Conservation (phyloP, 2,797 vertebrate genomes). For the Platyrinchus mystaceus region DNA sequence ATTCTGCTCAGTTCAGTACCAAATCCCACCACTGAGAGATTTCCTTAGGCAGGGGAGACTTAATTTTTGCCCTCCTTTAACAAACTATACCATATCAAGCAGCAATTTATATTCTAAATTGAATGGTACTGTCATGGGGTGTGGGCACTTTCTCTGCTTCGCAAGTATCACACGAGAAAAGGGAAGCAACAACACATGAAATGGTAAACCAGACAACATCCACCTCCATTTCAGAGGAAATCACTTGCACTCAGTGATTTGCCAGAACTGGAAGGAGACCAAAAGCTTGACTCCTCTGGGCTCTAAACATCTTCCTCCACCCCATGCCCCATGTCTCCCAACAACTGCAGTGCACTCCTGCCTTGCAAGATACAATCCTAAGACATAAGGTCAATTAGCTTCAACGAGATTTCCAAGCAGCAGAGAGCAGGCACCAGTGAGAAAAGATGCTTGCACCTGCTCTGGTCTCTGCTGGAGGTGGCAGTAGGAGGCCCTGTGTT, state of each 20-base stretch:
- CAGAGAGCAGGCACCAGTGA: not conserved
- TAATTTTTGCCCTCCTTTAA: not conserved
- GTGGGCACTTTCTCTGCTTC: not conserved
- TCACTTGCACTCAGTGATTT: not conserved
- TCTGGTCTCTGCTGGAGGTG: not conserved
- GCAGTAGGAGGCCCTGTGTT: not conserved
- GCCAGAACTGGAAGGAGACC: not conserved
- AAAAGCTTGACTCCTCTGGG: not conserved
- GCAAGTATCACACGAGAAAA: not conserved
- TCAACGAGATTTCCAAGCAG: not conserved
- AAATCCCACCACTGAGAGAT: not conserved
- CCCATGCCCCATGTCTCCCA: rapidly evolving
- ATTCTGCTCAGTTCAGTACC: not conserved
- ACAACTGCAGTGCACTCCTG: rapidly evolving
- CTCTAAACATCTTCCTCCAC: not conserved
- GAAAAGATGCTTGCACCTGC: not conserved
- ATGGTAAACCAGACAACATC: not conserved
- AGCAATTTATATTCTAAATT: not conserved
- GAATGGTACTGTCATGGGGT: not conserved
- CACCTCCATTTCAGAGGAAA: not conserved
- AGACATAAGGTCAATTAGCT: not conserved
- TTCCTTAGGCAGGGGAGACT: not conserved
- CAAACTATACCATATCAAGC: not conserved
- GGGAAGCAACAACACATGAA: not conserved
- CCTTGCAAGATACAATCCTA: not conserved